A percentile compares a stretch with the other conserved stretches of the same genome.
Evolutionary conservation across 2,113 vertebrate species (phyloP).

Genomic region (Siniperca knerii): DNA sequence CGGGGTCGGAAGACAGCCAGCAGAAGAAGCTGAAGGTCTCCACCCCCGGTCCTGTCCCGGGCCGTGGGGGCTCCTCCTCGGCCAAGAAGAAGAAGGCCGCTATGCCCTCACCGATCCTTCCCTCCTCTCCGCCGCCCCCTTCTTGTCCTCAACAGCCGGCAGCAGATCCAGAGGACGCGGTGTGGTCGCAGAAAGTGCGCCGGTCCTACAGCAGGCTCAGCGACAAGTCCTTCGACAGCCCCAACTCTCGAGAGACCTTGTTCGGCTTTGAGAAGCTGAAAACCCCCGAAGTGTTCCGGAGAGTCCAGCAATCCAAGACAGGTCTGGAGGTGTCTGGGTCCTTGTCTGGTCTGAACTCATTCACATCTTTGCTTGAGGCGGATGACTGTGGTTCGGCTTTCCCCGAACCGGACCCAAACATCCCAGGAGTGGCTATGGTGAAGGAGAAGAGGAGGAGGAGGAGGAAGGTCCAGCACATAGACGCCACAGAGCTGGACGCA

Average conservation of each 20-base stretch:
- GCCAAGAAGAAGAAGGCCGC: constrained; percentile 51
- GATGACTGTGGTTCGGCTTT: constrained; percentile 43
- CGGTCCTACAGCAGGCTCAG: constrained; percentile 90
- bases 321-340: constrained; percentile 51
- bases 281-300: constrained; percentile 75
- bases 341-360: constrained; percentile 38
- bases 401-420: constrained; percentile 78
- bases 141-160: constrained; percentile 1
- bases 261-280: constrained; percentile 89
- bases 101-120: constrained; percentile 78
- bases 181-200: constrained; percentile 88
- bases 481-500: constrained; percentile 84
- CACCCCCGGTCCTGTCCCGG: constrained; percentile 47
- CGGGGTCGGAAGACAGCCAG: constrained; percentile 7
- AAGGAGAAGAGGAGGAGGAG: constrained; percentile 85
- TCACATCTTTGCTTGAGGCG: constrained; percentile 64
- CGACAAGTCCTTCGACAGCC: constrained; percentile 73
- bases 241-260: constrained; percentile 73
- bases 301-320: constrained; percentile 13
- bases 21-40: constrained; percentile 61
- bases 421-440: constrained; percentile 86
- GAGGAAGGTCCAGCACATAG: constrained; percentile 82
- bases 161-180: constrained; percentile 61
- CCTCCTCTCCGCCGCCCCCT: constrained; percentile 57
- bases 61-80: constrained; percentile 11